Conservation (phyloP, 2,113 vertebrate genomes). For the Tricholaema leucomelas region DNA sequence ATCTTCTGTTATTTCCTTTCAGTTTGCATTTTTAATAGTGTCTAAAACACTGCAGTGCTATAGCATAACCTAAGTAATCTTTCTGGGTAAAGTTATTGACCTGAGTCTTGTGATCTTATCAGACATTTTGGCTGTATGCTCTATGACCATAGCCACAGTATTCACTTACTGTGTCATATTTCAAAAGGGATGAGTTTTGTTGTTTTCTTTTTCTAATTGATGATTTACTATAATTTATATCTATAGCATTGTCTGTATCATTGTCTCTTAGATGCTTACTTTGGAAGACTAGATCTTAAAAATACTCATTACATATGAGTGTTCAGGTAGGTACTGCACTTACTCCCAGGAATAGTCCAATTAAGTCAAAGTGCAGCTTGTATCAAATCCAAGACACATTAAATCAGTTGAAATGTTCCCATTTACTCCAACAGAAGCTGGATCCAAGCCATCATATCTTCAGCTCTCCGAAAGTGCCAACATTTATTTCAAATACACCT, state of each 20-base stretch:
- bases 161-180: neutral
- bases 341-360: neutral
- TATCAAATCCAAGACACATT: neutral
- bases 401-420: constrained; percentile 10
- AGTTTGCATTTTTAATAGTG: neutral
- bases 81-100: neutral
- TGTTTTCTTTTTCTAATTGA: too few relatives aligned
- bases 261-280: neutral
- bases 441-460: neutral
- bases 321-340: neutral
- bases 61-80: neutral
- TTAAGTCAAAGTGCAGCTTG: constrained; percentile 26
- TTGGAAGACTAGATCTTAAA: neutral
- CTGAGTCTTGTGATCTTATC: neutral
- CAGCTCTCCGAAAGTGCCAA: neutral
- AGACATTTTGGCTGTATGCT: neutral
- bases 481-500: neutral
- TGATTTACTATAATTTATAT: too few relatives aligned
- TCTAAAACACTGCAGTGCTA: neutral
- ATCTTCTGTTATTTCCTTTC: neutral
- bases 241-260: neutral
- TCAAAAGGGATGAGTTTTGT: neutral
- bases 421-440: neutral
- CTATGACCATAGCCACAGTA: neutral
- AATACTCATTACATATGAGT: neutral